phyloP scores from a whole-genome alignment of 2,888 invertebrate species.

The Osedax frankpressi region DNA sequence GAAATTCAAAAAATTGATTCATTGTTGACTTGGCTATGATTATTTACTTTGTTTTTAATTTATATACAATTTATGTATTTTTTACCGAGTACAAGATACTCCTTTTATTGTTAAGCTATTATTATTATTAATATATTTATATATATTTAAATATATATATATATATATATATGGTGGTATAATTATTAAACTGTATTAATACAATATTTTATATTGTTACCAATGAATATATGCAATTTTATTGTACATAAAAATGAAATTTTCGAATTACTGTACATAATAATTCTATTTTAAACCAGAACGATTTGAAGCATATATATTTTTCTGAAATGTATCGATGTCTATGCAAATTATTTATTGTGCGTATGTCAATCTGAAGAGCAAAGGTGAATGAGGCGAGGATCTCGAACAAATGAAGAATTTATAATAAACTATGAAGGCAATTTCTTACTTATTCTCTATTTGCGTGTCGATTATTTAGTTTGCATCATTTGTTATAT shows the following conservation, averaged over 20 bases:
- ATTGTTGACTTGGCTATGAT: conserved; percentile 8
- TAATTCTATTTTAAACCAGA: not conserved
- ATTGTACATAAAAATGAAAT: no score
- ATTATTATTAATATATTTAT: not conserved
- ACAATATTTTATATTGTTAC: no score
- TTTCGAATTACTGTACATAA: no score
- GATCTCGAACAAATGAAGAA: no score
- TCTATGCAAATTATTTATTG: not conserved
- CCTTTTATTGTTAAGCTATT: no score
- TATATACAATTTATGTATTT: not conserved
- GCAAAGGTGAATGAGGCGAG: no score
- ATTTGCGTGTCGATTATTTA: no score
- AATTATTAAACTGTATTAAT: not conserved
- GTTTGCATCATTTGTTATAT: no score
- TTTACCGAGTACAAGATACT: no score
- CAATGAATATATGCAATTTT: not conserved
- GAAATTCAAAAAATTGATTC: conserved; percentile 9
- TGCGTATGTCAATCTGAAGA: no score
- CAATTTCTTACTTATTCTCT: no score
- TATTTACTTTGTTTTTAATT: not conserved
- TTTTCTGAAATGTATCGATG: not conserved
- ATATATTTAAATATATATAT: not conserved
- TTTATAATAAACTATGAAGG: no score
- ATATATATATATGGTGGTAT: not conserved
- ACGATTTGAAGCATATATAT: not conserved